Conservation (phyloP, 1,140 invertebrate species). For the Antheraea mylitta region DNA sequence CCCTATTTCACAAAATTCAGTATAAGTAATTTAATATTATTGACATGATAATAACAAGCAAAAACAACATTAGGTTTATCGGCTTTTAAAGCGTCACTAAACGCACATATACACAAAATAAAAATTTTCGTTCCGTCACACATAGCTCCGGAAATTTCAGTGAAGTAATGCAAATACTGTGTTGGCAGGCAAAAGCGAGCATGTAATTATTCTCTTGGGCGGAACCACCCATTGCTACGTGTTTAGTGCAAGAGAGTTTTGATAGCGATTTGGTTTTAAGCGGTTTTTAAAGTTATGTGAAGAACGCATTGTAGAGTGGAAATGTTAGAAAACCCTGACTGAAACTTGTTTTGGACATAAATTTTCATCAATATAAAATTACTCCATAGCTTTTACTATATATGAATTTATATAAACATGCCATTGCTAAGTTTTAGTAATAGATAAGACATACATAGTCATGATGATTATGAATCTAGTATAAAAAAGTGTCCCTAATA, state of each 20-base stretch:
- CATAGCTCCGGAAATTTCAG: slow-evolving; percentile 2
- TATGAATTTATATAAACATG: too few species aligned
- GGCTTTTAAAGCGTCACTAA: background rate
- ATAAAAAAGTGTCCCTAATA: too few species aligned
- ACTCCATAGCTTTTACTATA: background rate
- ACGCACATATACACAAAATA: background rate
- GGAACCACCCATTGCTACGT: background rate
- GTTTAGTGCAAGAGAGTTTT: slow-evolving; percentile 8
- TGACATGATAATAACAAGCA: too few species aligned
- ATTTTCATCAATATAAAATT: background rate
- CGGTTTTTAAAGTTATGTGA: background rate
- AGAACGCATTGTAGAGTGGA: too few species aligned
- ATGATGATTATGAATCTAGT: too few species aligned
- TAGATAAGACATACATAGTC: too few species aligned
- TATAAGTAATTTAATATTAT: too few species aligned
- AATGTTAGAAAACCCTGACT: too few species aligned
- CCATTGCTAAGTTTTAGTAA: too few species aligned
- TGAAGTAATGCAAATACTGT: slow-evolving; percentile 55
- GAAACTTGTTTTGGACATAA: background rate
- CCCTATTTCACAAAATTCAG: too few species aligned
- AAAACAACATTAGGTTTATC: background rate
- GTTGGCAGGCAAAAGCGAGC: slow-evolving; percentile 42
- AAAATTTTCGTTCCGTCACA: background rate
- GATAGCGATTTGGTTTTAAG: background rate
- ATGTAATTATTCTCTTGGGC: slow-evolving; percentile 56